These are phyloP conservation scores for Penaeus indicus DNA, from an alignment of 1,140 invertebrate species.

Conservation along the genomic window DNA sequence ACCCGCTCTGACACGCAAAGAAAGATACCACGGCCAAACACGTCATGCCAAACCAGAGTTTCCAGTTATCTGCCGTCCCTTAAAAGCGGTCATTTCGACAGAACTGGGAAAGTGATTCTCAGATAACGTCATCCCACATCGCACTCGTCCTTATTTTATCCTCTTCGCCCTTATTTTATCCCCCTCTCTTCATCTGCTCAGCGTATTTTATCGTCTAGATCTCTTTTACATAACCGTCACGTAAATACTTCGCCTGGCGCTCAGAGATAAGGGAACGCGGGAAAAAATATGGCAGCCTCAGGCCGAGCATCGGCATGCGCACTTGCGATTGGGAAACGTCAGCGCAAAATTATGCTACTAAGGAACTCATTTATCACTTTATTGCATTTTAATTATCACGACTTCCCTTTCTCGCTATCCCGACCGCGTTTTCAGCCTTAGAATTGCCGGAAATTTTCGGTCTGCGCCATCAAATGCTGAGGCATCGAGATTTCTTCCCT, in stretches of 20 bases:
- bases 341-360: conserved; percentile 22
- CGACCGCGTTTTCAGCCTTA: not conserved
- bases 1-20: conserved; percentile 34
- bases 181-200: conserved; percentile 41
- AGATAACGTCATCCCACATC: conserved; percentile 20
- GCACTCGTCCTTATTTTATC: conserved; percentile 25
- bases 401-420: conserved; percentile 13
- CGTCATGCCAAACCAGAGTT: conserved; percentile 17
- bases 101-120: conserved; percentile 4
- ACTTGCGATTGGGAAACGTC: not conserved
- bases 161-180: conserved; percentile 24
- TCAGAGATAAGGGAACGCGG: conserved; percentile 31
- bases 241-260: conserved; percentile 43
- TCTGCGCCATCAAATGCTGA: no score
- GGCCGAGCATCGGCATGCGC: conserved; percentile 36
- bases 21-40: conserved; percentile 18
- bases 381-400: conserved; percentile 47
- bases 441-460: not conserved
- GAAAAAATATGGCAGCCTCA: conserved; percentile 31
- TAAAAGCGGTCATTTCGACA: not conserved
- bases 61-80: not conserved
- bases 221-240: conserved; percentile 47
- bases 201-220: conserved; percentile 44
- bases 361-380: conserved; percentile 33
- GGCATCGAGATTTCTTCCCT: no score